Evolutionary conservation across 2,797 vertebrate genomes (phyloP).

Genomic region (Aplochiton taeniatus): DNA sequence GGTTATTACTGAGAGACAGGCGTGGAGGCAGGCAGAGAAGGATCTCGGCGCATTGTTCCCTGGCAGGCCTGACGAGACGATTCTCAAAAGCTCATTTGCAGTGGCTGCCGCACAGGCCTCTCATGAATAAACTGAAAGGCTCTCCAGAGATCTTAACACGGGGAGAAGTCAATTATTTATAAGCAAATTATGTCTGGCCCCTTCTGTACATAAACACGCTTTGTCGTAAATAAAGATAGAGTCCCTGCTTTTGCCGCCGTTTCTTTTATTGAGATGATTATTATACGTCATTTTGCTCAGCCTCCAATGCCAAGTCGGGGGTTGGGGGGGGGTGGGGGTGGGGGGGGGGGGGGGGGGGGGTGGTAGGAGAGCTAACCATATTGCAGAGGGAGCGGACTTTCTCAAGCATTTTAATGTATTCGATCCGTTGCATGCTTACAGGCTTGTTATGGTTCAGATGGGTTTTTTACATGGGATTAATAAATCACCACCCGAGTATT

Average conservation of each 20-base stretch:
- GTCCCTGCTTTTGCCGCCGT: slow-evolving; percentile 56
- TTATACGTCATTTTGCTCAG: slow-evolving; percentile 58
- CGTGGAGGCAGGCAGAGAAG: slow-evolving; percentile 63
- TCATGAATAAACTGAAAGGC: slow-evolving; percentile 77
- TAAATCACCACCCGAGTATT: slow-evolving; percentile 74
- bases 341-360: slow-evolving; percentile 34
- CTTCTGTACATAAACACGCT: slow-evolving; percentile 63
- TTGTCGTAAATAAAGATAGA: slow-evolving; percentile 66
- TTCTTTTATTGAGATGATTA: slow-evolving; percentile 51
- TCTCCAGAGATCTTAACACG: slow-evolving; percentile 86
- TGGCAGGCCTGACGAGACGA: slow-evolving; percentile 82
- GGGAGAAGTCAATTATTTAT: slow-evolving; percentile 90
- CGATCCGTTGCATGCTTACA: slow-evolving; percentile 63
- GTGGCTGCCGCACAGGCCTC: slow-evolving; percentile 77
- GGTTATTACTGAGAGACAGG: slow-evolving; percentile 87
- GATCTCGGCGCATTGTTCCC: slow-evolving; percentile 68
- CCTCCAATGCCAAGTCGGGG: slow-evolving; percentile 35
- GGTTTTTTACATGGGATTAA: slow-evolving; percentile 69
- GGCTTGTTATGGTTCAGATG: slow-evolving; percentile 71
- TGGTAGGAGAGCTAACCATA: slow-evolving; percentile 64
- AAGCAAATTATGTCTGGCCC: slow-evolving; percentile 80
- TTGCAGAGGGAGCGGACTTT: slow-evolving; percentile 58
- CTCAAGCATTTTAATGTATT: slow-evolving; percentile 67
- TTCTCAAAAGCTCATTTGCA: slow-evolving; percentile 88
- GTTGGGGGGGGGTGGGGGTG: neutral